Evolutionary conservation across 2,113 vertebrate species (phyloP), one percentile per base, ranked within the genome.

Genomic region (Ellobius talpinus): DNA sequence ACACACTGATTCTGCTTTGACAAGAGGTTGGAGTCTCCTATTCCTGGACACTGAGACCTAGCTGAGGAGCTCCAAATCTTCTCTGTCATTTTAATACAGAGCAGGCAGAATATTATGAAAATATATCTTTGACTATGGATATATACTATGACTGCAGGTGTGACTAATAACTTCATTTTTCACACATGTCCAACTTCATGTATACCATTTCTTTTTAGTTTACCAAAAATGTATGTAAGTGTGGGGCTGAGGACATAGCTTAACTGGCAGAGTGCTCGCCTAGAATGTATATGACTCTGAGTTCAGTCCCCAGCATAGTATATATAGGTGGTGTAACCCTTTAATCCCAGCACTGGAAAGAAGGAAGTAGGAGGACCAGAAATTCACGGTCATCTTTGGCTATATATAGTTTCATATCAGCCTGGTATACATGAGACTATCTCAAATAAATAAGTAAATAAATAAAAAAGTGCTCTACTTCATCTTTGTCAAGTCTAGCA

Each of bases 141-240:
- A n/a, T 17, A 87, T 8, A 36, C 21, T 81, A 84, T 77, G 89
- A 93, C 10, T 61, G 36, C 89, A 97, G 58, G 86, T 82, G 29
- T 29, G 42, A 31, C 58, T 74, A 86, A 73, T 58, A 95, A 85
- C 12, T 66, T 92, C 6, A 77, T 81, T 96, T 96, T 87, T 90
- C 86, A 79, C 17, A 89, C 52, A 10, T 58, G 65, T 5, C 17
- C 78, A 79, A 88, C 13, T 72, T 96, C 72, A 82, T 21, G 3
- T 7, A 85, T n/a, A 66, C 31, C 16, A 45, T 95, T 95, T 97
- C 42, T 89, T 82, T 91, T 81, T 77, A 84, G 65, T 90, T 81
- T 74, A 87, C 45, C 29, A 79, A 93, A 33, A 85, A 92, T 81
- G n/a, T 11, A 1, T 31, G 12, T 50, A 68, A 70, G 42, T 68